Percentiles rank a stretch among this genome's conserved stretches.
Evolutionary conservation across 2,797 vertebrate species (phyloP).

Genomic region (Mormyrus proboscirostris): DNA sequence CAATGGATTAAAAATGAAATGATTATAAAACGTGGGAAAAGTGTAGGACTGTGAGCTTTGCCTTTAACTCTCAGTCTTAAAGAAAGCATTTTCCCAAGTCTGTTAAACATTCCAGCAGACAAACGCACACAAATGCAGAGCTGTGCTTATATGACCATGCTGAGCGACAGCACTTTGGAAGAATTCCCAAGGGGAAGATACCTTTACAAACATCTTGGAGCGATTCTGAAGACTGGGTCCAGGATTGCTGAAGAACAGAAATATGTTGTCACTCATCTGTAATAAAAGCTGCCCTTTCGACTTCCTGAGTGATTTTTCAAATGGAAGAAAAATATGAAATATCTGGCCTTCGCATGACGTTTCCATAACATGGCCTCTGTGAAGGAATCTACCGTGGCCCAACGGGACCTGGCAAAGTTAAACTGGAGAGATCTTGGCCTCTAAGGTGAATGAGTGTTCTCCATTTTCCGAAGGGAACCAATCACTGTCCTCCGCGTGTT

Average conservation of each 20-base stretch:
- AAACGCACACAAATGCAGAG: background rate
- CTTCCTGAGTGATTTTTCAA: background rate
- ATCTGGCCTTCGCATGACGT: constrained; percentile 22
- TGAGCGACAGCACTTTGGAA: background rate
- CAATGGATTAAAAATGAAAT: background rate
- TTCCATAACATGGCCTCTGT: background rate
- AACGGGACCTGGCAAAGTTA: background rate
- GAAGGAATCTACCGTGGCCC: background rate
- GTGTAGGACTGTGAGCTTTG: background rate
- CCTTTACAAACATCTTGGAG: constrained; percentile 10
- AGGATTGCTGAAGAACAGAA: background rate
- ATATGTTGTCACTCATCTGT: background rate
- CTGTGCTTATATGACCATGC: background rate
- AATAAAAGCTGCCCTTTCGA: background rate
- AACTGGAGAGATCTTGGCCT: background rate
- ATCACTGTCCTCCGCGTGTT: background rate
- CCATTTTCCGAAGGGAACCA: background rate
- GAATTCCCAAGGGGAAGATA: background rate
- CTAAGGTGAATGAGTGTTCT: background rate
- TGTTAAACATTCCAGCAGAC: background rate
- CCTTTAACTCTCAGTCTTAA: background rate
- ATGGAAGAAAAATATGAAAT: constrained; percentile 17
- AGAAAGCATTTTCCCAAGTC: background rate
- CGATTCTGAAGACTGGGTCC: background rate
- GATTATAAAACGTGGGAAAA: too few species aligned